A percentile compares a stretch with the other conserved stretches of the same genome.
Conservation (phyloP, 2,888 invertebrate genomes). For the Sceliomorpha sp. region DNA sequence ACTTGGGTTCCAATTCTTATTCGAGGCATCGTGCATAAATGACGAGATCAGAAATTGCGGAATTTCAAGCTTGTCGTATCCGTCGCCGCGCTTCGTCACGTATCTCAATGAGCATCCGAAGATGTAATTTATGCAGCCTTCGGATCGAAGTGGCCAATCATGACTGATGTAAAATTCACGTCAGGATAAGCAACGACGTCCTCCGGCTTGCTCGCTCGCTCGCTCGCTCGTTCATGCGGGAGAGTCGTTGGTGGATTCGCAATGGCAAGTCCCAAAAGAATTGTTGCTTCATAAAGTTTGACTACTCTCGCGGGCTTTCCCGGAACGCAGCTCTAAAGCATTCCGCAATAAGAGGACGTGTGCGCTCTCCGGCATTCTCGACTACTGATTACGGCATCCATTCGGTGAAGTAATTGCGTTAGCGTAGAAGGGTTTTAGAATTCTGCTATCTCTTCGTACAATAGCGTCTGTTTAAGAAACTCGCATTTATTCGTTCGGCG, state of each 20-base stretch:
- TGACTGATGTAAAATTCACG: too few species aligned
- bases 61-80: too few species aligned
- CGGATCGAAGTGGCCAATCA: too few species aligned
- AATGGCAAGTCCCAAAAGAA: conserved; percentile 15
- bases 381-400: conserved; percentile 63
- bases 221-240: too few species aligned
- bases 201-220: too few species aligned
- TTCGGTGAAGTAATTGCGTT: conserved; percentile 64
- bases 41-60: too few species aligned
- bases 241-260: background rate
- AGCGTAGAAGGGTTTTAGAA: conserved; percentile 34
- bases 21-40: too few species aligned
- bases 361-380: conserved; percentile 41
- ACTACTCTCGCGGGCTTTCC: conserved; percentile 61
- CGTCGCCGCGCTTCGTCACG: too few species aligned
- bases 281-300: conserved; percentile 66
- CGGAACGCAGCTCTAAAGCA: conserved; percentile 63
- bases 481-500: conserved; percentile 31
- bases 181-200: too few species aligned
- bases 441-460: conserved; percentile 15
- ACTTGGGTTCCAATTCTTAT: too few species aligned
- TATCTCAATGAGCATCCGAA: too few species aligned
- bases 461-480: conserved; percentile 29
- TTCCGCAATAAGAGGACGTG: conserved; percentile 54
- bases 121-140: too few species aligned